Conservation (phyloP, 1,140 invertebrate species). For the Melanaphis sacchari region DNA sequence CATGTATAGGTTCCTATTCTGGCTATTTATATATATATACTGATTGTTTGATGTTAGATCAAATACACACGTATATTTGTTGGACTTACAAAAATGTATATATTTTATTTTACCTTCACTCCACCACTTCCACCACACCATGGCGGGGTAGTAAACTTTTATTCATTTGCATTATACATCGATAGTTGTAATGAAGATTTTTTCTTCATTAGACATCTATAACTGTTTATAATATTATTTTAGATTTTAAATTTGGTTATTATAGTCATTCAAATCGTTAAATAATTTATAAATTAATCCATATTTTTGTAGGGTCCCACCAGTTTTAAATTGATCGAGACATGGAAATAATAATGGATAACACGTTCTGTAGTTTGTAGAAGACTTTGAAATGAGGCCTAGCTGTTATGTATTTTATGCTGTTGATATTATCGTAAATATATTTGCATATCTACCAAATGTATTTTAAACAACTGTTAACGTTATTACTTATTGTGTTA, state of each 20-base stretch:
- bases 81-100: too few species aligned
- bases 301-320: background rate
- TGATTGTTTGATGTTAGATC: too few species aligned
- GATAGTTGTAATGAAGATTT: background rate
- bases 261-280: background rate
- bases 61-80: too few species aligned
- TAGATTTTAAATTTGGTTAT: background rate
- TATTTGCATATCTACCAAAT: background rate
- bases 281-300: background rate
- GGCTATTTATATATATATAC: too few species aligned
- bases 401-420: background rate
- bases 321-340: background rate
- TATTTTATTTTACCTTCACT: too few species aligned
- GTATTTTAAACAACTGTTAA: background rate
- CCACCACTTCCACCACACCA: too few species aligned
- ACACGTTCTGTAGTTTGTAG: background rate
- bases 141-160: too few species aligned
- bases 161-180: too few species aligned
- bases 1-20: too few species aligned
- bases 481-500: background rate
- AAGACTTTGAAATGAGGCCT: background rate
- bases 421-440: background rate
- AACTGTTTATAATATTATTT: background rate
- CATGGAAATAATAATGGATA: background rate
- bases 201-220: background rate